Evolutionary conservation across 2,113 vertebrate genomes (phyloP).

Genomic region (Dromiciops gliroides): DNA sequence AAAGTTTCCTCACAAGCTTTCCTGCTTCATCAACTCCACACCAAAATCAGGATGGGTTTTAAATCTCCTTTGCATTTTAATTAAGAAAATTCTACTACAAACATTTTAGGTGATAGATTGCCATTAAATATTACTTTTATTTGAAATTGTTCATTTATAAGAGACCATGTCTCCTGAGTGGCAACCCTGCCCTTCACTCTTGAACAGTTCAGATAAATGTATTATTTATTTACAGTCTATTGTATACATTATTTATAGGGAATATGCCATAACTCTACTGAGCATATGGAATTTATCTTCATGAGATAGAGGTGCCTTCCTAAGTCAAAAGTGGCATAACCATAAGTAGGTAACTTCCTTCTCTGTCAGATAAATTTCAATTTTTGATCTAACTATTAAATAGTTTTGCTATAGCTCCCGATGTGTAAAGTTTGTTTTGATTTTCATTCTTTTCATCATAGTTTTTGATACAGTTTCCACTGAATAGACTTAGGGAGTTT

Average conservation of each 20-base stretch:
- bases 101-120: constrained; percentile 63
- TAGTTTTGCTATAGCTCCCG: background rate
- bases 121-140: constrained; percentile 68
- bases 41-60: background rate
- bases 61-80: background rate
- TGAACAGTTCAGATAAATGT: constrained; percentile 61
- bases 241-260: constrained; percentile 27
- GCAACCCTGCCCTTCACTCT: constrained; percentile 32
- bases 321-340: background rate
- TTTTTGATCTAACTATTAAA: background rate
- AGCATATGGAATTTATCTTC: constrained; percentile 25
- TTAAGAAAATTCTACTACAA: constrained; percentile 48
- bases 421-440: background rate
- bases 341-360: constrained; percentile 16
- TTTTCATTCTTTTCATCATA: constrained; percentile 31
- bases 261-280: constrained; percentile 13
- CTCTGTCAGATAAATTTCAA: background rate
- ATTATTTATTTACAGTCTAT: constrained; percentile 1
- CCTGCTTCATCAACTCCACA: background rate
- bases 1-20: background rate
- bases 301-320: background rate
- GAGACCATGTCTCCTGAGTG: constrained; percentile 41
- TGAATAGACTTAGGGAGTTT: background rate
- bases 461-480: background rate
- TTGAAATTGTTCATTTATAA: constrained; percentile 60